phyloP scores from a whole-genome alignment of 2,888 invertebrate species.

The Ophion ventricosus region DNA sequence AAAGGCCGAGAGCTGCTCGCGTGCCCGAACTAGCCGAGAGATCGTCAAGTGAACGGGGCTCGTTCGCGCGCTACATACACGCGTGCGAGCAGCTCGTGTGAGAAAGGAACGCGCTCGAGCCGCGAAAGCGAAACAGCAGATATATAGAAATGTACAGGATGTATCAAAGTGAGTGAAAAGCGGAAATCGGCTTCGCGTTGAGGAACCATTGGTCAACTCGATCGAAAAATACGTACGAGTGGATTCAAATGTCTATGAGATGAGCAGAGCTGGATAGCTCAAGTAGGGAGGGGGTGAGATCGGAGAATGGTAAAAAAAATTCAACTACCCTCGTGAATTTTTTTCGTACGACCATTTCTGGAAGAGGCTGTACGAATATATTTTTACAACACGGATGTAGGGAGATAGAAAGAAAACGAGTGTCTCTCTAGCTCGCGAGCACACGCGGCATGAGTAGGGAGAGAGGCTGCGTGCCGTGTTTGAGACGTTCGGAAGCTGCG shows the following conservation, averaged over 20 bases:
- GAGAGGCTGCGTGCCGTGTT: constrained; percentile 39
- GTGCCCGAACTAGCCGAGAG: constrained; percentile 45
- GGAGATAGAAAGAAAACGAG: constrained; percentile 57
- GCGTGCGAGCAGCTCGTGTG: constrained; percentile 41
- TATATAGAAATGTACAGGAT: constrained; percentile 56
- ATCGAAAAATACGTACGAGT: no score
- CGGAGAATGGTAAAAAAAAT: not conserved
- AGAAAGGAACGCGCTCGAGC: constrained; percentile 21
- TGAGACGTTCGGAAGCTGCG: constrained; percentile 61
- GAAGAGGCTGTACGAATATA: constrained; percentile 18
- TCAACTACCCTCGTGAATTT: not conserved
- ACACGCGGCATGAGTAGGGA: constrained; percentile 38
- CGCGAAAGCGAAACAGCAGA: constrained; percentile 54
- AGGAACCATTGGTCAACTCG: no score
- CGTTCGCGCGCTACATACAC: constrained; percentile 17
- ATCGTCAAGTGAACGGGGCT: constrained; percentile 55
- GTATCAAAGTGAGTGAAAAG: constrained; percentile 37
- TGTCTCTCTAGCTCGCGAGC: constrained; percentile 46
- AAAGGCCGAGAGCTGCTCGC: constrained; percentile 50
- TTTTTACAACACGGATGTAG: constrained; percentile 46
- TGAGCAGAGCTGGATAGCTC: no score
- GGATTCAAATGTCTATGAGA: no score
- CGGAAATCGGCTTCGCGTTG: constrained; percentile 12
- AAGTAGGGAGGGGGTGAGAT: no score
- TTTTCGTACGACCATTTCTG: constrained; percentile 1